phyloP scores from a whole-genome alignment of 2,888 invertebrate species.

The Sericinus montela region DNA sequence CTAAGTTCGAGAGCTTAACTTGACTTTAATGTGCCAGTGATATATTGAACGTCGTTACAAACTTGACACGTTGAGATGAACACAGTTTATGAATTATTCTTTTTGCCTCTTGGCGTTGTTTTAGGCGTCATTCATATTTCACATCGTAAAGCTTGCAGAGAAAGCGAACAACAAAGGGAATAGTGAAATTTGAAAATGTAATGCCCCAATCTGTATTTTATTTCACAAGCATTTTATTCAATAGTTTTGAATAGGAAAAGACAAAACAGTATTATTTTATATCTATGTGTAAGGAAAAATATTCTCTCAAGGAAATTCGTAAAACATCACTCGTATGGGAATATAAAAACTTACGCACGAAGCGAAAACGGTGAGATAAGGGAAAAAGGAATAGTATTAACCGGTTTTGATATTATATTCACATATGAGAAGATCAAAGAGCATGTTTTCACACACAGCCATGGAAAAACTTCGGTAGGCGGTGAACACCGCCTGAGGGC shows the following conservation, averaged over 20 bases:
- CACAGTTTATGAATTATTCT: conserved; percentile 49
- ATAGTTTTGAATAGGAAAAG: conserved; percentile 49
- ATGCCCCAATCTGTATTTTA: conserved; percentile 46
- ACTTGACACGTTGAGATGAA: conserved; percentile 48
- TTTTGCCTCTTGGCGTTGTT: conserved; percentile 23
- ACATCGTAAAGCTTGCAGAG: conserved; percentile 30
- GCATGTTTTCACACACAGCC: conserved; percentile 64
- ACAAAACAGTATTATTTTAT: conserved; percentile 51
- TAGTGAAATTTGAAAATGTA: conserved; percentile 39
- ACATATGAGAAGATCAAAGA: conserved; percentile 77
- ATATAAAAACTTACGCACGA: conserved; percentile 38
- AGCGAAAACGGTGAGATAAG: conserved; percentile 53
- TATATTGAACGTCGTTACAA: conserved; percentile 20
- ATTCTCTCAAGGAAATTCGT: conserved; percentile 43
- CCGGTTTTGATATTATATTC: conserved; percentile 74
- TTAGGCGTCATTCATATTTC: conserved; percentile 34
- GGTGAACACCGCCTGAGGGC: conserved; percentile 63
- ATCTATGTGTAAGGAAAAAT: conserved; percentile 36
- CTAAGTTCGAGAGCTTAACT: conserved; percentile 54
- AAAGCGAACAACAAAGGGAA: conserved; percentile 34
- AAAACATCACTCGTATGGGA: conserved; percentile 40
- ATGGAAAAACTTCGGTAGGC: conserved; percentile 57
- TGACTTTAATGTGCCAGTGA: conserved; percentile 42
- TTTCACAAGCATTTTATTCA: conserved; percentile 53
- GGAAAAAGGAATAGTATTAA: conserved; percentile 59